Base-by-base conservation (phyloP, 1,140 invertebrate species). In the Nebria ingens region DNA sequence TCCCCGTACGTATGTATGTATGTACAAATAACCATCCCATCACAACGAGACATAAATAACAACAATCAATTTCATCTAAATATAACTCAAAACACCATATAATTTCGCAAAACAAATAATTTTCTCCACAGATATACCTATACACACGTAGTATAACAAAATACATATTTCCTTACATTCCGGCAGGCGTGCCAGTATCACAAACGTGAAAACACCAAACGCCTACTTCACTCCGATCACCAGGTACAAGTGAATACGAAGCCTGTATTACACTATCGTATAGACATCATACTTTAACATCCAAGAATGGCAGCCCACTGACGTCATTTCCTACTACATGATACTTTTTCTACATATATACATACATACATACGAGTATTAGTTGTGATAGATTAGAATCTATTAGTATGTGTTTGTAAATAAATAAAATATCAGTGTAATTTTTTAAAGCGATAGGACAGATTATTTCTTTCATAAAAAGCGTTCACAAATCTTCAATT, bases 31-130 rank as follows among this genome's bases (percentile, higher is more conserved):
- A 6, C 4, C 4, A 29, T 6, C 25, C 25, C 13, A 29, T 29
- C 4, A 29, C 25, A 29, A 29, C 25, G 13, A 29, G 4, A 45
- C 15, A 45, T 45, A 45, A 11, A 6, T 45, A 45, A 45, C 15
- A 17, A 17, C 15, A 45, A 45, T 45, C 40, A 45, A 45, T 45
- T 45, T 45, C 6, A 45, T 45, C 15, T 45, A 45, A 11, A 45
- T 45, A 34, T 34, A 34, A 34, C 25, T 34, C 25, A 34, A 34
- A 34, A 45, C 40, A 45, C 6, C 40, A 17, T 45, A 45, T 45
- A 45, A 45, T 45, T 45, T 45, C 17, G 40, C 17, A 45, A 45
- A 45, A 17, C 40, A 45, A 45, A 45, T 45, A 45, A 45, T 45
- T 45, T 45, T 45, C 40, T 34, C 40, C 40, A 45, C 9, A 9